Conservation (phyloP, 2,113 vertebrate species). For the Chloropsis hardwickii region DNA sequence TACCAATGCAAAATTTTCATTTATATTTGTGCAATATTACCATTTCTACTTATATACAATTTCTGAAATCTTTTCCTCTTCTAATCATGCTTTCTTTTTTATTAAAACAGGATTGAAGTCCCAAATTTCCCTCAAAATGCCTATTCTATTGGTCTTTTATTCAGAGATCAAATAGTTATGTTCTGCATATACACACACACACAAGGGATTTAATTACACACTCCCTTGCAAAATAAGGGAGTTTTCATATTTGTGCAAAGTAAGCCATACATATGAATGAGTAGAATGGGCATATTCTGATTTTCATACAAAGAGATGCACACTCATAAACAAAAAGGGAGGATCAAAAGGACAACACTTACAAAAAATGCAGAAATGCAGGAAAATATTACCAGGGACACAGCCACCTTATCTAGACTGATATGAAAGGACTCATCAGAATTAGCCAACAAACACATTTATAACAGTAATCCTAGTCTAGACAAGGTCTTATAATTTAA, state of each 20-base stretch:
- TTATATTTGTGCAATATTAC: background rate
- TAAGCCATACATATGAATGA: background rate
- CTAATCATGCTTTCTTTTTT: background rate
- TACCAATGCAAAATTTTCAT: background rate
- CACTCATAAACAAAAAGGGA: background rate
- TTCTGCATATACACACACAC: background rate
- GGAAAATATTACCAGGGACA: background rate
- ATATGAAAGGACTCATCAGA: background rate
- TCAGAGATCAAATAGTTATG: background rate
- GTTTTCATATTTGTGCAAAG: background rate
- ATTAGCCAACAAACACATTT: background rate
- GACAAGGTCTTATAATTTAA: background rate
- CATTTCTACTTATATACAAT: background rate
- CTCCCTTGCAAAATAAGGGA: background rate
- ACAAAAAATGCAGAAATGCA: accelerated
- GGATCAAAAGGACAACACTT: background rate
- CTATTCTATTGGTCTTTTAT: background rate
- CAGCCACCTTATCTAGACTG: background rate
- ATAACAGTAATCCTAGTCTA: background rate
- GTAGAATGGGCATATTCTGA: background rate
- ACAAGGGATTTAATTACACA: background rate
- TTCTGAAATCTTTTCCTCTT: background rate
- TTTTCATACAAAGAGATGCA: background rate
- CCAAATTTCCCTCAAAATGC: background rate
- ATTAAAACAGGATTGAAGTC: background rate